These are phyloP conservation scores for Hypena proboscidalis DNA, from an alignment of 2,888 invertebrate species.

Conservation along the genomic window DNA sequence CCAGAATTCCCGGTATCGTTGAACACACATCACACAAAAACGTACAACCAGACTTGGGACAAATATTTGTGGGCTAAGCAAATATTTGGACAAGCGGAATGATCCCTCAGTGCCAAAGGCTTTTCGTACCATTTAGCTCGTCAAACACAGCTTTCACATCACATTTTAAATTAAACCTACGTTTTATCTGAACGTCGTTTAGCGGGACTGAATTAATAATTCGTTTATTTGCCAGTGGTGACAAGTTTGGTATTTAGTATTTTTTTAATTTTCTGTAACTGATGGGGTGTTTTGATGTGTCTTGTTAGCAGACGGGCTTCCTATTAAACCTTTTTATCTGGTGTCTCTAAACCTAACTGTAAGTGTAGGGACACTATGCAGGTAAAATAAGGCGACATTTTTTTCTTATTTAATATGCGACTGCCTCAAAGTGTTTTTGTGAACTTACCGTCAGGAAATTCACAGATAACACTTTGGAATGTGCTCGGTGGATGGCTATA, in stretches of 20 bases:
- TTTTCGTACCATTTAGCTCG: background rate
- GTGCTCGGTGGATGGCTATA: too few species aligned
- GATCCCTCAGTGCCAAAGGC: background rate
- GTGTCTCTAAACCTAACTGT: too few species aligned
- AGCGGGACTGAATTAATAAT: background rate
- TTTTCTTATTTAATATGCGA: too few species aligned
- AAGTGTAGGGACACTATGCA: too few species aligned
- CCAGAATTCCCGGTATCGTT: background rate
- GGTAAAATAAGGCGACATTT: too few species aligned
- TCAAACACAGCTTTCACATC: background rate
- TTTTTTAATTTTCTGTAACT: too few species aligned
- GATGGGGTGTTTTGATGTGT: too few species aligned
- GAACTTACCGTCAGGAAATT: too few species aligned
- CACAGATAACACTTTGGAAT: too few species aligned
- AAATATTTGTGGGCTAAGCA: conserved; percentile 3
- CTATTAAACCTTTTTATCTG: background rate
- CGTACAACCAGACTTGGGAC: background rate
- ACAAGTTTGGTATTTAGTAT: too few species aligned
- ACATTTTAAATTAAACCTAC: background rate
- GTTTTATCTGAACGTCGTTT: background rate
- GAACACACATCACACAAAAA: background rate
- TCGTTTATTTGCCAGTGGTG: background rate
- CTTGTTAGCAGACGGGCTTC: too few species aligned
- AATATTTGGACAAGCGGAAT: background rate
- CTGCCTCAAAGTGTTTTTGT: too few species aligned